phyloP scores from a whole-genome alignment of 2,797 vertebrate species.

The Epinephelus malabaricus region DNA sequence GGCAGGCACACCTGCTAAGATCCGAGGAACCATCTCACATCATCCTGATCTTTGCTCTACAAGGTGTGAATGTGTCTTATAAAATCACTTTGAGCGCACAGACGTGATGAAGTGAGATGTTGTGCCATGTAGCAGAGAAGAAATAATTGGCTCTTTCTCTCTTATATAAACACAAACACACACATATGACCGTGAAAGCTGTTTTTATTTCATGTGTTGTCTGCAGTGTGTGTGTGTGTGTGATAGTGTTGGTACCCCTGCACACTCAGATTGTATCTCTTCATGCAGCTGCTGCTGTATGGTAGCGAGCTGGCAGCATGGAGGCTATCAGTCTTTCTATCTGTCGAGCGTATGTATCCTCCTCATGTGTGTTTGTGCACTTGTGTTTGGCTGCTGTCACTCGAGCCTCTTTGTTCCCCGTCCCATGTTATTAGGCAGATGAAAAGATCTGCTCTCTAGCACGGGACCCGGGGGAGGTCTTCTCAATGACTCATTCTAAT shows the following conservation, averaged over 20 bases:
- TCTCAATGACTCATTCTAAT: slow-evolving; percentile 80
- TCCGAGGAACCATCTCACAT: neutral
- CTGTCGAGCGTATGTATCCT: slow-evolving; percentile 15
- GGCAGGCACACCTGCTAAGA: slow-evolving; percentile 38
- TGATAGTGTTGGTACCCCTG: neutral
- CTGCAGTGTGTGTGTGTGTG: slow-evolving; percentile 2
- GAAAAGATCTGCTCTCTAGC: slow-evolving; percentile 70
- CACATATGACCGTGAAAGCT: neutral
- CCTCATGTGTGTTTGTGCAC: slow-evolving; percentile 21
- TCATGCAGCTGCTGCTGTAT: slow-evolving; percentile 1
- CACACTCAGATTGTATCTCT: neutral
- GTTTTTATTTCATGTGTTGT: neutral
- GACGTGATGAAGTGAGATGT: neutral
- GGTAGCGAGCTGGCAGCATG: neutral
- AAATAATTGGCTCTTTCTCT: neutral
- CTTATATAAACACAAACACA: neutral
- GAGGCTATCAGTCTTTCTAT: slow-evolving; percentile 10
- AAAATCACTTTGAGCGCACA: neutral
- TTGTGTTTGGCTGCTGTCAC: slow-evolving; percentile 62
- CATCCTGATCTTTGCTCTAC: neutral
- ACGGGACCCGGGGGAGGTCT: slow-evolving; percentile 68
- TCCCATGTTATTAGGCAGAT: slow-evolving; percentile 71
- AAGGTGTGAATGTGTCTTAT: slow-evolving; percentile 5
- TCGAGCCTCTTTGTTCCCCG: slow-evolving; percentile 62
- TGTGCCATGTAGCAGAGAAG: neutral